Conservation (phyloP, 1,140 invertebrate species). For the Paralvinella palmiformis region DNA sequence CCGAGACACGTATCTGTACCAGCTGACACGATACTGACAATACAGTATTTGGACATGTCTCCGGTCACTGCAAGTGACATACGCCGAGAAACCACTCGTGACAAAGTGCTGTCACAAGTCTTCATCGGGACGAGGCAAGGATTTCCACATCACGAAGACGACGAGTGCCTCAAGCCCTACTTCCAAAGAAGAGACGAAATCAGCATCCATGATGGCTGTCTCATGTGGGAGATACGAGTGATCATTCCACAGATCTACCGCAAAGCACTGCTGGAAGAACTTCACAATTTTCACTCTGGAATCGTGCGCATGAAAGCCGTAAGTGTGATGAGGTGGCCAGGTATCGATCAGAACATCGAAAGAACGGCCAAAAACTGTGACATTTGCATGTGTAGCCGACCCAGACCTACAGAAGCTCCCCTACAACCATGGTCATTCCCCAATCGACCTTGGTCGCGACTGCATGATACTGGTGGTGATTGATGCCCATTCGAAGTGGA, state of each 20-base stretch:
- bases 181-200: not conserved
- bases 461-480: not conserved
- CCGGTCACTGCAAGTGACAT: too few relatives aligned
- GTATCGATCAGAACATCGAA: slow-evolving; percentile 47
- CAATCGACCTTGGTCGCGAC: not conserved
- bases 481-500: slow-evolving; percentile 3
- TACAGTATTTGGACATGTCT: too few relatives aligned
- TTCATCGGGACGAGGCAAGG: too few relatives aligned
- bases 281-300: slow-evolving; percentile 51
- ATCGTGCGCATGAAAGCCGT: slow-evolving; percentile 53
- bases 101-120: too few relatives aligned
- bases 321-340: slow-evolving; percentile 52
- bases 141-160: too few relatives aligned
- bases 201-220: not conserved
- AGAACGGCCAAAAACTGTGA: slow-evolving; percentile 44
- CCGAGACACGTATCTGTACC: too few relatives aligned
- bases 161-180: too few relatives aligned
- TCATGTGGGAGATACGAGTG: slow-evolving; percentile 1
- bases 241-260: slow-evolving; percentile 48
- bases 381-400: slow-evolving; percentile 32
- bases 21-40: too few relatives aligned
- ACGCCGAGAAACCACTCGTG: too few relatives aligned
- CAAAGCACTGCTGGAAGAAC: slow-evolving; percentile 34
- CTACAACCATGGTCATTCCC: slow-evolving; percentile 6
- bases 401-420: slow-evolving; percentile 6